Percentiles rank a stretch among this genome's conserved stretches.
Evolutionary conservation across 2,797 vertebrate genomes (phyloP).

Genomic region (Prunella strophiata): DNA sequence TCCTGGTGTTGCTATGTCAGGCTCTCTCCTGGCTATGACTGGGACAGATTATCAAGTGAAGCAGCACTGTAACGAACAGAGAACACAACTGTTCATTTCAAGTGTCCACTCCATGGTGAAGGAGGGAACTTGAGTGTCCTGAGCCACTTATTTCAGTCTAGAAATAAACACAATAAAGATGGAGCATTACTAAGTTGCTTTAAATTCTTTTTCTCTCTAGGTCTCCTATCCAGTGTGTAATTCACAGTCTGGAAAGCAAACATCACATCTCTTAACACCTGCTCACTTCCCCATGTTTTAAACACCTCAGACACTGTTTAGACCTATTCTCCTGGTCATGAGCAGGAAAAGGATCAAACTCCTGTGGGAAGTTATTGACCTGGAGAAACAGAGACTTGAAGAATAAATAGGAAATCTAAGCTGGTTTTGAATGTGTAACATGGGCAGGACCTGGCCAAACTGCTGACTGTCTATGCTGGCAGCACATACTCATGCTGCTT

Average conservation of each 20-base stretch:
- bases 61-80: background rate
- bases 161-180: background rate
- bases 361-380: background rate
- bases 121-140: background rate
- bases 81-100: background rate
- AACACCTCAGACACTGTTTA: background rate
- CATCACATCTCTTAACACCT: background rate
- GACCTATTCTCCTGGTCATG: background rate
- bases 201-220: background rate
- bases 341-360: background rate
- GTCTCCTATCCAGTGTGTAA: background rate
- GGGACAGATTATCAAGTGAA: background rate
- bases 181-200: background rate
- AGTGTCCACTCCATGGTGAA: background rate
- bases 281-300: background rate
- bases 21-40: background rate
- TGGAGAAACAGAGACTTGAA: background rate
- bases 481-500: background rate
- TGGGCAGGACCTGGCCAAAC: background rate
- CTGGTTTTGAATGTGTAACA: background rate
- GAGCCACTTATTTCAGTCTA: background rate
- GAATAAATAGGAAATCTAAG: background rate
- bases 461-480: background rate
- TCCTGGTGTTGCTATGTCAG: background rate
- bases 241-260: background rate